phyloP scores from a whole-genome alignment of 2,113 vertebrate species.

The Dissostichus mawsoni region DNA sequence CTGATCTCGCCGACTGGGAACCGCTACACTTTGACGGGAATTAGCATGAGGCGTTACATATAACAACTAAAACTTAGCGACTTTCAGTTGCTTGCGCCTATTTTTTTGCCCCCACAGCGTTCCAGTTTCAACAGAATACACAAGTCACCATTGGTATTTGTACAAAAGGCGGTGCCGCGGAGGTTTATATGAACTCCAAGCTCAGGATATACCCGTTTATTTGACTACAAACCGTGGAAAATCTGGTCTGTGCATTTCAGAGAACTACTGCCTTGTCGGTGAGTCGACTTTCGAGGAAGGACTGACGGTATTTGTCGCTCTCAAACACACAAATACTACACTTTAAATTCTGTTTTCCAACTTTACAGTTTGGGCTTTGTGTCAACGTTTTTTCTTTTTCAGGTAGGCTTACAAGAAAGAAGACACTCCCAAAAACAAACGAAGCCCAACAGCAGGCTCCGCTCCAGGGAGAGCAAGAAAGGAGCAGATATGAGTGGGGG shows the following conservation, averaged over 20 bases:
- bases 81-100: conserved; percentile 60
- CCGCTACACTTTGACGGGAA: conserved; percentile 73
- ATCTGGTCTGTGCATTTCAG: conserved; percentile 67
- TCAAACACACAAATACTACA: conserved; percentile 10
- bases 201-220: conserved; percentile 46
- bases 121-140: conserved; percentile 56
- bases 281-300: conserved; percentile 63
- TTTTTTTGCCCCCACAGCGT: conserved; percentile 33
- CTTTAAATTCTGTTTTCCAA: conserved; percentile 17
- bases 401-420: conserved; percentile 55
- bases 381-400: background rate
- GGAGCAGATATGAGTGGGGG: conserved; percentile 90
- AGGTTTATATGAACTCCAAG: conserved; percentile 46
- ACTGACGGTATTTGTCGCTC: conserved; percentile 69
- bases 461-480: conserved; percentile 52
- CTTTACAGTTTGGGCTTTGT: conserved; percentile 12
- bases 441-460: conserved; percentile 44
- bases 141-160: conserved; percentile 56
- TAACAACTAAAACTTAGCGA: conserved; percentile 78
- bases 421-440: conserved; percentile 63
- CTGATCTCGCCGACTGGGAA: conserved; percentile 60
- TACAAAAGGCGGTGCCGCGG: conserved; percentile 53
- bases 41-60: conserved; percentile 64
- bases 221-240: conserved; percentile 62
- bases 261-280: conserved; percentile 61